Percentiles rank a stretch among this genome's conserved stretches.
Conservation (phyloP, 1,140 invertebrate genomes). For the Diprion similis region DNA sequence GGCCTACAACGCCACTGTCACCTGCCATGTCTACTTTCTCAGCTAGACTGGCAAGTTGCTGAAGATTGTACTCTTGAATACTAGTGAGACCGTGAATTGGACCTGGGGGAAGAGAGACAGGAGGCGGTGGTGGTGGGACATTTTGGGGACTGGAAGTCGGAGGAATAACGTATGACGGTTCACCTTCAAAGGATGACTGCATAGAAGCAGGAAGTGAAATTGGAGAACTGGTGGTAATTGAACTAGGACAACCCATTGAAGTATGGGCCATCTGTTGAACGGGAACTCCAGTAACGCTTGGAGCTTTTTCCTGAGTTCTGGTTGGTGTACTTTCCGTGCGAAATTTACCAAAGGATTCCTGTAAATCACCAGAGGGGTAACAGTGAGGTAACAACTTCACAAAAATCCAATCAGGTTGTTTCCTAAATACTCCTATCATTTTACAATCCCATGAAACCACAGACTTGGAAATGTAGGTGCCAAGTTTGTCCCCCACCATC, state of each 20-base stretch:
- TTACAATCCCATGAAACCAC: too few species aligned
- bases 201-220: constrained; percentile 72
- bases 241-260: constrained; percentile 60
- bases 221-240: constrained; percentile 68
- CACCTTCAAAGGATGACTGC: constrained; percentile 82
- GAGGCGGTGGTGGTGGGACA: constrained; percentile 59
- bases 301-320: constrained; percentile 37
- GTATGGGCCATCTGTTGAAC: constrained; percentile 44
- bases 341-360: constrained; percentile 77
- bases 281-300: constrained; percentile 32
- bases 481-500: background rate
- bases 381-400: too few species aligned
- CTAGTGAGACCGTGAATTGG: constrained; percentile 68
- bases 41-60: constrained; percentile 79
- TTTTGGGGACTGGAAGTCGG: constrained; percentile 56
- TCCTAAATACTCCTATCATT: too few species aligned
- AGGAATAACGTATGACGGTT: constrained; percentile 54
- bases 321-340: constrained; percentile 65
- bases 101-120: constrained; percentile 53
- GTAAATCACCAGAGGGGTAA: constrained; percentile 38
- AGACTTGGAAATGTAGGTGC: too few species aligned
- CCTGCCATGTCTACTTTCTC: constrained; percentile 65
- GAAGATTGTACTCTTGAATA: constrained; percentile 84
- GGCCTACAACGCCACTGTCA: constrained; percentile 53
- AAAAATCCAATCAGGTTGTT: too few species aligned